Conservation (phyloP, 2,113 vertebrate species). For the Gadus chalcogrammus region DNA sequence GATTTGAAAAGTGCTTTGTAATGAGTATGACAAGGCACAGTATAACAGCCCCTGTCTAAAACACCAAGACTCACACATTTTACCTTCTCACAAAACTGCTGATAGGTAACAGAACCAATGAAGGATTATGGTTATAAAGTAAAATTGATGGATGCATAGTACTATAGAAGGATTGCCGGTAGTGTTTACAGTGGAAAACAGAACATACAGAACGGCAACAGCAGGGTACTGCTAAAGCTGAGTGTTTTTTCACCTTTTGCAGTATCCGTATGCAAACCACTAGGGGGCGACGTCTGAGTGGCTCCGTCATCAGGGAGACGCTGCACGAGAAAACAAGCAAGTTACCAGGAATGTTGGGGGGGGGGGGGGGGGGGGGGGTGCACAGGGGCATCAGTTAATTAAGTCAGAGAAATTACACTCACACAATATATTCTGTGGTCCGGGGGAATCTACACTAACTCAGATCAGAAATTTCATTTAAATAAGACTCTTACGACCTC, state of each 20-base stretch:
- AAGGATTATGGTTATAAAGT: too few relatives aligned
- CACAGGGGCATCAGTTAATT: neutral
- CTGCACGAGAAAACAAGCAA: conserved; percentile 63
- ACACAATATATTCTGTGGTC: too few relatives aligned
- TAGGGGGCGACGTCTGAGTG: conserved; percentile 72
- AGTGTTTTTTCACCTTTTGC: conserved; percentile 68
- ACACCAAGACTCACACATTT: too few relatives aligned
- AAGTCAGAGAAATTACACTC: neutral
- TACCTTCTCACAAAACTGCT: too few relatives aligned
- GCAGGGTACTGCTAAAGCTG: too few relatives aligned
- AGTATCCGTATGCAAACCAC: conserved; percentile 68
- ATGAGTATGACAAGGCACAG: conserved; percentile 32
- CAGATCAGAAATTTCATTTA: too few relatives aligned
- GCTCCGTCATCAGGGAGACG: conserved; percentile 58
- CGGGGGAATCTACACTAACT: too few relatives aligned
- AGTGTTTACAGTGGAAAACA: conserved; percentile 1
- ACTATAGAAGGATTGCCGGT: neutral
- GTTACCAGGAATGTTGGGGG: conserved; percentile 17
- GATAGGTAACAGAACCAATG: too few relatives aligned
- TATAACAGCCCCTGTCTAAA: neutral
- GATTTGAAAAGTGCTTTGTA: conserved; percentile 29
- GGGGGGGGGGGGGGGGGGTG: neutral
- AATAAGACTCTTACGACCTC: neutral
- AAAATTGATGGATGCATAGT: too few relatives aligned
- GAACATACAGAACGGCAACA: too few relatives aligned